phyloP scores from a whole-genome alignment of 2,888 invertebrate genomes.

The Meandrusa payeni region DNA sequence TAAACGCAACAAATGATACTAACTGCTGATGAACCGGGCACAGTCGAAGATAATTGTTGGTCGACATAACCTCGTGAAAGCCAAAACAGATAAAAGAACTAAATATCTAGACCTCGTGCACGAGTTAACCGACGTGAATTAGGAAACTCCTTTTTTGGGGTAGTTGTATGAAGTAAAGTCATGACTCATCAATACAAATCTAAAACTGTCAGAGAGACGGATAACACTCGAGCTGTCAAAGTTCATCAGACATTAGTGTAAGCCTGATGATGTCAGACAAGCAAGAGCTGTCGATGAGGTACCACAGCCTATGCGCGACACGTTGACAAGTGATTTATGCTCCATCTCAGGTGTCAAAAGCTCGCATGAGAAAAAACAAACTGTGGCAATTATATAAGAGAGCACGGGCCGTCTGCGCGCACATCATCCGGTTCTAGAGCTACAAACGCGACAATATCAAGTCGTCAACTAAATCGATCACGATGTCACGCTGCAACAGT shows the following conservation, averaged over 20 bases:
- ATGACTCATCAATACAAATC: too few species aligned
- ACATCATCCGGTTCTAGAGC: conserved; percentile 58
- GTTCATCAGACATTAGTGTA: conserved; percentile 46
- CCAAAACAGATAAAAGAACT: too few species aligned
- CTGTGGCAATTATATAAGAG: conserved; percentile 59
- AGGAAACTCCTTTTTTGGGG: too few species aligned
- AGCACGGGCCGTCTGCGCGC: conserved; percentile 57
- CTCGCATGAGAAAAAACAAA: conserved; percentile 52
- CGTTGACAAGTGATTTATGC: conserved; percentile 75
- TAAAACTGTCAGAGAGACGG: too few species aligned
- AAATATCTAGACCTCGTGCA: too few species aligned
- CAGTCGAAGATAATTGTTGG: too few species aligned
- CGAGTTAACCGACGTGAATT: too few species aligned
- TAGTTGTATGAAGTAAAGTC: too few species aligned
- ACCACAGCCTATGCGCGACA: conserved; percentile 58
- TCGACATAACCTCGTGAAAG: too few species aligned
- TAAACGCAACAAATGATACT: too few species aligned
- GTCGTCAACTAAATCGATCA: conserved; percentile 41
- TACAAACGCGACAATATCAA: conserved; percentile 49
- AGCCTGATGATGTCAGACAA: conserved; percentile 56
- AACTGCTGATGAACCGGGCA: neutral
- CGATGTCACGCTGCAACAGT: conserved; percentile 25
- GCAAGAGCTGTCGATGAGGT: conserved; percentile 54
- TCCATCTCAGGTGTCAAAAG: conserved; percentile 67
- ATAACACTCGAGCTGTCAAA: conserved; percentile 49